A percentile compares a stretch with the other conserved stretches of the same genome.
phyloP scores from a whole-genome alignment of 1,140 invertebrate genomes.

The Drosophila kanapiae region DNA sequence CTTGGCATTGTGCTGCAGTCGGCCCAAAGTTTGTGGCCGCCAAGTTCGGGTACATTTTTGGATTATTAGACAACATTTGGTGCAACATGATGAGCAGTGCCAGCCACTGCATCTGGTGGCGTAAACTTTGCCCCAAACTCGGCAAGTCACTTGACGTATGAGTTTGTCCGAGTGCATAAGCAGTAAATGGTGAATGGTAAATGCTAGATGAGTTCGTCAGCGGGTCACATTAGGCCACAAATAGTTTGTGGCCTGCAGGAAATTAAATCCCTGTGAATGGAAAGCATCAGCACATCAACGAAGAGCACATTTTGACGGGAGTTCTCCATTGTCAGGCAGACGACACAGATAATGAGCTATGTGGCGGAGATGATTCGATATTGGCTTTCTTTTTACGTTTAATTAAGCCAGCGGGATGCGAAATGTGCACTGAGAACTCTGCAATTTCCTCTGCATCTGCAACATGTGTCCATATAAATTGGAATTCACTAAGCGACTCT shows the following conservation, averaged over 20 bases:
- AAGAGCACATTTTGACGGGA: constrained; percentile 61
- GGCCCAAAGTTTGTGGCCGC: constrained; percentile 60
- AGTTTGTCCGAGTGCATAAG: constrained; percentile 65
- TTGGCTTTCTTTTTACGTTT: constrained; percentile 45
- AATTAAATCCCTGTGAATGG: constrained; percentile 73
- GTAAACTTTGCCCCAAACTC: constrained; percentile 11
- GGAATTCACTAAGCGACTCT: constrained; percentile 48
- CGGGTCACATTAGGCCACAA: constrained; percentile 55
- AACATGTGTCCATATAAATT: constrained; percentile 46
- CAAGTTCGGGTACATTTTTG: constrained; percentile 56
- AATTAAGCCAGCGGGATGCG: constrained; percentile 57
- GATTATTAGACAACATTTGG: constrained; percentile 78
- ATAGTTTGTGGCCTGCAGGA: constrained; percentile 65
- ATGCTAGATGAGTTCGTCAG: constrained; percentile 34
- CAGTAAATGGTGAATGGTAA: constrained; percentile 11
- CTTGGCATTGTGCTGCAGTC: constrained; percentile 39
- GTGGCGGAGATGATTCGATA: constrained; percentile 21
- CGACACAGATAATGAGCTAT: constrained; percentile 51
- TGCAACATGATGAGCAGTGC: constrained; percentile 55
- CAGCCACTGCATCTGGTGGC: constrained; percentile 23
- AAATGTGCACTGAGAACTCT: constrained; percentile 63
- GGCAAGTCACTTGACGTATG: constrained; percentile 53
- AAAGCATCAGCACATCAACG: constrained; percentile 25
- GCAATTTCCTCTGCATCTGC: constrained; percentile 75
- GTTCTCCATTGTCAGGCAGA: constrained; percentile 52